These are phyloP conservation scores for Malthinus seriepunctatus DNA, from an alignment of 2,888 invertebrate genomes.

Conservation along the genomic window DNA sequence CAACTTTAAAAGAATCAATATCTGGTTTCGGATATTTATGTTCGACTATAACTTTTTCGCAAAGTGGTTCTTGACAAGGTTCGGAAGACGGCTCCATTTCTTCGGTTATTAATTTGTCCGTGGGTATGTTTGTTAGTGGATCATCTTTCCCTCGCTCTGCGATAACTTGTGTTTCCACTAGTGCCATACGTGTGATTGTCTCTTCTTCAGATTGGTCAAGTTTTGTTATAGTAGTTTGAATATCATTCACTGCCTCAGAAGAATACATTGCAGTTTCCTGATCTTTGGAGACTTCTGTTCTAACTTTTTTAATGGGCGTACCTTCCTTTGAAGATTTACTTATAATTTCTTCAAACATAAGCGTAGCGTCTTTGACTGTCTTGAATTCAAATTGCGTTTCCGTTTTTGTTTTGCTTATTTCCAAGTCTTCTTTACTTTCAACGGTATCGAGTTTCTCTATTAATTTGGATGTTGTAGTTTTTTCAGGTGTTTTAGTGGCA, in stretches of 20 bases:
- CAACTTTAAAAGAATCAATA: neutral
- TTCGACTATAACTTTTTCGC: conserved; percentile 40
- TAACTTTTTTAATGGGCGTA: conserved; percentile 44
- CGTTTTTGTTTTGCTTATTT: conserved; percentile 27
- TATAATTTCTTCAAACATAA: conserved; percentile 51
- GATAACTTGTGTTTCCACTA: conserved; percentile 6
- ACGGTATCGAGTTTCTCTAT: neutral
- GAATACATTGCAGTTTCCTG: neutral
- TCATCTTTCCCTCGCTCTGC: conserved; percentile 3
- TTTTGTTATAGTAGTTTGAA: neutral
- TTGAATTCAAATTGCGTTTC: conserved; percentile 33
- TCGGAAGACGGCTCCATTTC: neutral
- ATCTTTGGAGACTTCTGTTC: conserved; percentile 4
- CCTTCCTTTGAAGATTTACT: conserved; percentile 49
- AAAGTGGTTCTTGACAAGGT: conserved; percentile 41
- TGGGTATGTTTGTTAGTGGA: neutral
- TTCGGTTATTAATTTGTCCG: conserved; percentile 1
- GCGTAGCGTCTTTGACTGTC: conserved; percentile 49
- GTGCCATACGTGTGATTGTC: conserved; percentile 1
- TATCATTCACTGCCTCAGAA: neutral
- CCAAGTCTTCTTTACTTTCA: conserved; percentile 21
- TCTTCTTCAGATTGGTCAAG: neutral
- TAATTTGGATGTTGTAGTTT: conserved; percentile 2
- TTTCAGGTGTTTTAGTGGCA: conserved; percentile 33
- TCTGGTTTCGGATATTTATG: conserved; percentile 31